Conservation (phyloP, 1,140 invertebrate genomes). For the Zaprionus gabonicus region DNA sequence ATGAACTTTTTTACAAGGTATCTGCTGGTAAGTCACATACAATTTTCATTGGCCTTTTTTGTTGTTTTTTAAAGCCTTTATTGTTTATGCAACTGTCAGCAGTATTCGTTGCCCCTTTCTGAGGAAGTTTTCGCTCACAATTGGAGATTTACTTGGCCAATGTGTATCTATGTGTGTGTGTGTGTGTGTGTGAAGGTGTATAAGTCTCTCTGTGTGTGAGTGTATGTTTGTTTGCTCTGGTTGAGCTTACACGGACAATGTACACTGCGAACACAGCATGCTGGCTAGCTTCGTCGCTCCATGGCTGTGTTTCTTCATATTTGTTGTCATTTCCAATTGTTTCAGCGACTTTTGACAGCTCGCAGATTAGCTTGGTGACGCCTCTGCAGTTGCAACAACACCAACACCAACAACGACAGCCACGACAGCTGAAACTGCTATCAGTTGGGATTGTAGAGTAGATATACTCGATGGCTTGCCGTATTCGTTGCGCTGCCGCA, state of each 20-base stretch:
- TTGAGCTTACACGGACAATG: conserved; percentile 38
- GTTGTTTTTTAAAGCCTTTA: conserved; percentile 53
- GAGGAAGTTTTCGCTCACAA: conserved; percentile 50
- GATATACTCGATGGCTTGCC: background rate
- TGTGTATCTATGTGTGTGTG: conserved; percentile 9
- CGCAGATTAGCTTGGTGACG: conserved; percentile 76
- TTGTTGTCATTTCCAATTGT: conserved; percentile 81
- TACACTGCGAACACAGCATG: conserved; percentile 15
- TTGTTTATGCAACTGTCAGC: conserved; percentile 82
- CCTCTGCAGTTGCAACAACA: conserved; percentile 40
- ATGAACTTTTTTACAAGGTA: background rate
- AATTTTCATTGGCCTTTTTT: background rate
- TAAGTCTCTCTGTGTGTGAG: background rate
- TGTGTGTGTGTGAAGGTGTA: conserved; percentile 7
- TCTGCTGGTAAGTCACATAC: background rate
- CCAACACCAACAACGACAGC: background rate
- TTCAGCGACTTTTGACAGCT: conserved; percentile 78
- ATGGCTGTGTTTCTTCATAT: conserved; percentile 67
- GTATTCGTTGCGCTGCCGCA: conserved; percentile 14
- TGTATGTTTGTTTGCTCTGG: conserved; percentile 57
- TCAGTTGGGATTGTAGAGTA: conserved; percentile 12
- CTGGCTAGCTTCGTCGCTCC: background rate
- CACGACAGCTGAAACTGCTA: background rate
- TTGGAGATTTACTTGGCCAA: conserved; percentile 58
- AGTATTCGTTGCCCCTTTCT: conserved; percentile 58